phyloP scores from a whole-genome alignment of 2,797 vertebrate genomes.

The Hippocampus kuda region DNA sequence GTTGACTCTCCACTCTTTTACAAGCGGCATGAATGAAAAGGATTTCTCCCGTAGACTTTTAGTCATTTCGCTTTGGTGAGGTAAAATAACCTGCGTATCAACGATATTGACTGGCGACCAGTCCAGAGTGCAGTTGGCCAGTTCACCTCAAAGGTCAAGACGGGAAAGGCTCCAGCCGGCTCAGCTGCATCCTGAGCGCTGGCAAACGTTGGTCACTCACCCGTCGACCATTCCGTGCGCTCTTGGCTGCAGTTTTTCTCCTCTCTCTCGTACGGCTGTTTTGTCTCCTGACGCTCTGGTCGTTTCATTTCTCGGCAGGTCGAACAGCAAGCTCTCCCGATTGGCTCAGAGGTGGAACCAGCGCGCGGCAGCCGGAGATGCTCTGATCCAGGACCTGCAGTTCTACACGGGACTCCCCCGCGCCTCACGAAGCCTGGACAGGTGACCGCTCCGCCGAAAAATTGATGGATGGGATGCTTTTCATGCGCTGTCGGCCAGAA shows the following conservation, averaged over 20 bases:
- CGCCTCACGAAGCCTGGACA: conserved; percentile 69
- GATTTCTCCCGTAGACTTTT: too few relatives aligned
- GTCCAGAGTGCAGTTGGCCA: not conserved
- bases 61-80: too few relatives aligned
- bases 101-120: not conserved
- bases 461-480: too few relatives aligned
- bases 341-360: conserved; percentile 76
- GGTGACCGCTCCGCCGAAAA: conserved; percentile 59
- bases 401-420: conserved; percentile 58
- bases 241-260: not conserved
- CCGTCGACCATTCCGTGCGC: too few relatives aligned
- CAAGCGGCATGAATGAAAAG: too few relatives aligned
- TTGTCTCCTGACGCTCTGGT: not conserved
- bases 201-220: not conserved
- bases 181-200: not conserved
- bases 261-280: not conserved
- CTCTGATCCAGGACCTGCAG: conserved; percentile 73
- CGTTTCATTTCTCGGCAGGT: conserved; percentile 40
- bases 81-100: too few relatives aligned
- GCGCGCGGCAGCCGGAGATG: conserved; percentile 68
- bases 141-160: too few relatives aligned
- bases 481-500: too few relatives aligned
- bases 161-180: not conserved
- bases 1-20: too few relatives aligned
- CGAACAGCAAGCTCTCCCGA: conserved; percentile 59